These are phyloP conservation scores for Cephalopholis sonnerati DNA, from an alignment of 2,113 vertebrate species.

Conservation along the genomic window DNA sequence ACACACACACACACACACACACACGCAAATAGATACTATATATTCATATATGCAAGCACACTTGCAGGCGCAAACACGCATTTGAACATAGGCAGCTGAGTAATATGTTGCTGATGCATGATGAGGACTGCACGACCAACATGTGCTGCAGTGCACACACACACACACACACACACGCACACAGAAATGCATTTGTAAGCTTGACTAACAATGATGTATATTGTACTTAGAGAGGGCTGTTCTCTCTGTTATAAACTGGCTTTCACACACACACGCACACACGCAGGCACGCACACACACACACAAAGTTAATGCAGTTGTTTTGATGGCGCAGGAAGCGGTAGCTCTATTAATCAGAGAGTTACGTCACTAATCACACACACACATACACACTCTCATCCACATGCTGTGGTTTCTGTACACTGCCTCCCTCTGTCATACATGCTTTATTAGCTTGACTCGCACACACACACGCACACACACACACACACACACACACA, in stretches of 20 bases:
- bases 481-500: conserved; percentile 19
- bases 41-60: conserved; percentile 3
- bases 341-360: conserved; percentile 20
- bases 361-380: conserved; percentile 9
- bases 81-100: not conserved
- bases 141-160: not conserved
- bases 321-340: conserved; percentile 21
- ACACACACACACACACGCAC: conserved; percentile 4
- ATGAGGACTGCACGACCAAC: not conserved
- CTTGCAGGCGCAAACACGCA: not conserved
- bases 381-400: no score
- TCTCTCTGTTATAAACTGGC: not conserved
- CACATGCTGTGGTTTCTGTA: no score
- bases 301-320: conserved; percentile 16
- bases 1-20: conserved; percentile 3
- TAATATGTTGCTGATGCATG: not conserved
- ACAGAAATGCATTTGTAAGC: not conserved
- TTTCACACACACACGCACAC: no score
- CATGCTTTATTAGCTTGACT: no score
- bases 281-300: not conserved
- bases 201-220: conserved; percentile 33
- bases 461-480: not conserved
- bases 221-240: conserved; percentile 6
- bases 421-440: no score
- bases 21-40: not conserved